Conservation (phyloP, 2,888 invertebrate species). For the Atherix ibis region DNA sequence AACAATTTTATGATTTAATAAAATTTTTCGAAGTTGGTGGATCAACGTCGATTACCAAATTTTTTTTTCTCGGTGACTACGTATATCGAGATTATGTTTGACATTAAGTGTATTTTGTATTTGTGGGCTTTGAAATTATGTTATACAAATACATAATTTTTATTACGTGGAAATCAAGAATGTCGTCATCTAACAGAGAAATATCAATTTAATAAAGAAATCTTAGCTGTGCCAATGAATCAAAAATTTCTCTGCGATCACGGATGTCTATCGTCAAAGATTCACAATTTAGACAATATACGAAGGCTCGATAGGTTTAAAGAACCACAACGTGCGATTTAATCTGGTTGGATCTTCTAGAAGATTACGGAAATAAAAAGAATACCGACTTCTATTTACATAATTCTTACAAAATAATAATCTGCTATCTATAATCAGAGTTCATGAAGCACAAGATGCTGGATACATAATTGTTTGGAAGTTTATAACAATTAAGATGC, state of each 20-base stretch:
- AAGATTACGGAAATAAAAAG: conserved; percentile 96
- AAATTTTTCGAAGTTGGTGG: conserved; percentile 99
- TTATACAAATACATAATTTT: conserved; percentile 93
- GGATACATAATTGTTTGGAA: no score
- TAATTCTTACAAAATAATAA: conserved; percentile 99
- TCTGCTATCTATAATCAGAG: conserved; percentile 96
- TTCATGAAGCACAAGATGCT: conserved; percentile 99
- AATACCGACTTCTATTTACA: conserved; percentile 98
- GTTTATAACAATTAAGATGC: no score
- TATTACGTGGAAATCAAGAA: conserved; percentile 99
- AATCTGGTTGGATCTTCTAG: conserved; percentile 98
- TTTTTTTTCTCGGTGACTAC: conserved; percentile 99
- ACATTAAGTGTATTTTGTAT: conserved; percentile 99
- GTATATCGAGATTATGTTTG: conserved; percentile 99
- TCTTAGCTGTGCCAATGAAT: conserved; percentile 98
- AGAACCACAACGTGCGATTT: conserved; percentile 99
- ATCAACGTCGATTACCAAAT: conserved; percentile 94
- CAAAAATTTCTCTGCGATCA: conserved; percentile 99
- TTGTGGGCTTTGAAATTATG: conserved; percentile 99
- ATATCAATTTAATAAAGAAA: conserved; percentile 99
- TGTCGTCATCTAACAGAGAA: conserved; percentile 99
- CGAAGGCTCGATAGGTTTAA: conserved; percentile 99
- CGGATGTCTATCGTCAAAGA: conserved; percentile 97
- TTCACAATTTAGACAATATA: conserved; percentile 98
- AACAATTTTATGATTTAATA: conserved; percentile 99